Evolutionary conservation across 2,113 vertebrate species (phyloP).

Genomic region (Felis catus): DNA sequence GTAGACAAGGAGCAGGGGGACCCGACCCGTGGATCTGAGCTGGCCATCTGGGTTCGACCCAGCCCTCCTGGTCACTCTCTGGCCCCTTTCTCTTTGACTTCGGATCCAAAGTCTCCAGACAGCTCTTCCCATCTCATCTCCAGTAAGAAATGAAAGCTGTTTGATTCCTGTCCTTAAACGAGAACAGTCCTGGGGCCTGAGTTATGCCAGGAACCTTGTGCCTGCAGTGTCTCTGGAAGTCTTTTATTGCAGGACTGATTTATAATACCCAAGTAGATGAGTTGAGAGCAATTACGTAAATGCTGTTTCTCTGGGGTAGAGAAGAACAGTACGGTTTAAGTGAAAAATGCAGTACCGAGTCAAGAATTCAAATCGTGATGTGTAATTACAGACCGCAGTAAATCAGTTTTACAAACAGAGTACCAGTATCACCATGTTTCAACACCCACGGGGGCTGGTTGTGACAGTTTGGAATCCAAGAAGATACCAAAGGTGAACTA

Average conservation of each 20-base stretch:
- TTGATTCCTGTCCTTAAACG: neutral
- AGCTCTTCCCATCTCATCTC: neutral
- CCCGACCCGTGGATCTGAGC: accelerated
- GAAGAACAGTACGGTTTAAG: constrained; percentile 44
- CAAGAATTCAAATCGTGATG: constrained; percentile 64
- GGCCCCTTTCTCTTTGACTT: neutral
- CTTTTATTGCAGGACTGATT: constrained; percentile 67
- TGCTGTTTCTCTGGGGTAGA: constrained; percentile 25
- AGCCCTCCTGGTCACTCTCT: neutral
- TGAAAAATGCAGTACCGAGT: constrained; percentile 65
- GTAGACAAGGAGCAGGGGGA: neutral
- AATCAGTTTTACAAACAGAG: constrained; percentile 62
- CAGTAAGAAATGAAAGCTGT: constrained; percentile 20
- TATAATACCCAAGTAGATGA: constrained; percentile 61
- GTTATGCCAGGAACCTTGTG: constrained; percentile 8
- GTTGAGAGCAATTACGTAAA: constrained; percentile 60
- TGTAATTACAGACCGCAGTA: constrained; percentile 66
- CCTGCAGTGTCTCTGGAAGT: constrained; percentile 39
- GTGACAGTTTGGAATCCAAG: neutral
- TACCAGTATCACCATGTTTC: neutral
- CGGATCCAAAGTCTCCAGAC: neutral
- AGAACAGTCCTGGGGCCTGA: neutral
- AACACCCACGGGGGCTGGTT: neutral
- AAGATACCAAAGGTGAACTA: constrained; percentile 18
- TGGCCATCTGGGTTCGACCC: neutral